phyloP scores from a whole-genome alignment of 23 tunicate species.

The Botrylloides violaceus region DNA sequence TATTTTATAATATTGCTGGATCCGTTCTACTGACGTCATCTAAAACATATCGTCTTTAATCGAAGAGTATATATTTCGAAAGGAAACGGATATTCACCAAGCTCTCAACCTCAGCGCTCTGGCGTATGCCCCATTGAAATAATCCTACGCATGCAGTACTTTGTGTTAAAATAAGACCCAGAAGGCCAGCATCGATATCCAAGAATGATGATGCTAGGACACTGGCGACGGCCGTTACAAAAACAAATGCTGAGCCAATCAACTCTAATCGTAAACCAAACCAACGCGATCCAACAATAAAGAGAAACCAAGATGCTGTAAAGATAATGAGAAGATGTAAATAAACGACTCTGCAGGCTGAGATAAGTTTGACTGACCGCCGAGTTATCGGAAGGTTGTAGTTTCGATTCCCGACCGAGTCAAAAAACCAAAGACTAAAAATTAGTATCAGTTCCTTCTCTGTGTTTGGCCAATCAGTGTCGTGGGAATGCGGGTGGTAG shows the following conservation, averaged over 20 bases:
- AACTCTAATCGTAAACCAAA: conserved; percentile 64
- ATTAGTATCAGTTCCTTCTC: too few relatives aligned
- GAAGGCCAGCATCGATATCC: conserved; percentile 33
- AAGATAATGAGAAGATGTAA: too few relatives aligned
- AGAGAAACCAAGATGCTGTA: conserved; percentile 53
- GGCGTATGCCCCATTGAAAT: conserved; percentile 90
- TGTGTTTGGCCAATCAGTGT: too few relatives aligned
- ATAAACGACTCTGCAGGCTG: too few relatives aligned
- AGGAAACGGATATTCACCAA: conserved; percentile 13
- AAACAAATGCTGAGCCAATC: conserved; percentile 43
- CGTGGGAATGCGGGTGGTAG: too few relatives aligned
- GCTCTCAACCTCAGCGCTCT: conserved; percentile 86
- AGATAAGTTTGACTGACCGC: too few relatives aligned
- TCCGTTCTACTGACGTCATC: conserved; percentile 30
- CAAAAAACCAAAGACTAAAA: too few relatives aligned
- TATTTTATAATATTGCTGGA: conserved; percentile 21
- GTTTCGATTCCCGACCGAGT: too few relatives aligned
- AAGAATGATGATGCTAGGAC: conserved; percentile 18
- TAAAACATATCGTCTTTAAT: not conserved
- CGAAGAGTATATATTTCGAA: not conserved
- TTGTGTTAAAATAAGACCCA: conserved; percentile 70
- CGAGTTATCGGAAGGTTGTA: too few relatives aligned
- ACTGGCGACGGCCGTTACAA: not conserved
- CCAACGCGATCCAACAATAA: conserved; percentile 58
- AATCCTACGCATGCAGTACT: conserved; percentile 33